phyloP scores from a whole-genome alignment of 2,888 invertebrate genomes.

The Morpho deidamia region DNA sequence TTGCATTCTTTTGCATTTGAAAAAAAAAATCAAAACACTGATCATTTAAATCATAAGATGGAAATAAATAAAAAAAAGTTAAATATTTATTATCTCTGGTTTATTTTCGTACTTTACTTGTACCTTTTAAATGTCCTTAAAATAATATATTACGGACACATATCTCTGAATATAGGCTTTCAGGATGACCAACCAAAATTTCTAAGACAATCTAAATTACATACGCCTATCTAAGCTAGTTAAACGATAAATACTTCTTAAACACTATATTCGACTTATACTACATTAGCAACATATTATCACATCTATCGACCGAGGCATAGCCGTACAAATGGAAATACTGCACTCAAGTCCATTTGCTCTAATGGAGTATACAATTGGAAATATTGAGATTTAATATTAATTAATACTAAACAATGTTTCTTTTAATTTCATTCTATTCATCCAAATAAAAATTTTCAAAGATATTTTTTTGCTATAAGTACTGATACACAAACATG shows the following conservation, averaged over 20 bases:
- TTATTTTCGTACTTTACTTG: no score
- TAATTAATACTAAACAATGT: constrained; percentile 6
- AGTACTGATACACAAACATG: constrained; percentile 24
- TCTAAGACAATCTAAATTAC: constrained; percentile 52
- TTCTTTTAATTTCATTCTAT: constrained; percentile 12
- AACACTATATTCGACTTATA: constrained; percentile 56
- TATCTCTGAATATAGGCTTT: constrained; percentile 23
- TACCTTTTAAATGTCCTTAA: no score
- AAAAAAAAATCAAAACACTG: no score
- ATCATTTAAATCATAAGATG: no score
- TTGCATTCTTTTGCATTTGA: no score
- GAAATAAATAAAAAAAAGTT: no score
- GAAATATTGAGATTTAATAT: constrained; percentile 18
- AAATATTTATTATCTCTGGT: no score
- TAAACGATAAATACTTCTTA: constrained; percentile 74
- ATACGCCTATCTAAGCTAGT: constrained; percentile 64
- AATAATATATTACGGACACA: no score
- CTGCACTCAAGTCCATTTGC: constrained; percentile 30
- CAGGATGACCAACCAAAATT: constrained; percentile 51
- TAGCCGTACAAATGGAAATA: constrained; percentile 52
- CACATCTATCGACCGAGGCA: constrained; percentile 67
- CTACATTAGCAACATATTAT: constrained; percentile 63
- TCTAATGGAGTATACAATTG: constrained; percentile 21
- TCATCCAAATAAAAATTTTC: constrained; percentile 21
- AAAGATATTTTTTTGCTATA: constrained; percentile 20